Evolutionary conservation across 2,888 invertebrate genomes (phyloP), one percentile per base, ranked within the genome.

Genomic region (Hylaea fasciaria): DNA sequence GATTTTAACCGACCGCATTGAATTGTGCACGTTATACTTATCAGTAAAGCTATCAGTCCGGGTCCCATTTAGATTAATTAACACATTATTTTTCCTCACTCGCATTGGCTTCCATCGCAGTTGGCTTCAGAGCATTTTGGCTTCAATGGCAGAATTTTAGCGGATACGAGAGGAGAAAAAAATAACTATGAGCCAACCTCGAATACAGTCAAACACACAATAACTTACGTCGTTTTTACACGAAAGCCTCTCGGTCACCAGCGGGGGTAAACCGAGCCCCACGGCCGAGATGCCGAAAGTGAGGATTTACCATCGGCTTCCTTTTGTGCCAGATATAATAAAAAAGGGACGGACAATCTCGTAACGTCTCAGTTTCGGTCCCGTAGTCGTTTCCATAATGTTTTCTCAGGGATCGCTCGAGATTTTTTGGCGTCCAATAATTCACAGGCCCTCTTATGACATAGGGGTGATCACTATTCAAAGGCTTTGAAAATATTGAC

Each of bases 241-340:
- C 44, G 48, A 49, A 56, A 53, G 43, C 13, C 39, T n/a, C 16
- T 58, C 10, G 47, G 49, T n/a, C 28, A 28, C 22, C 28, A 41
- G 37, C 11, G 43, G 46, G 10, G 43, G 32, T 22, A 52, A 56
- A 37, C 37, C 9, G 28, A 55, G 35, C 22, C 35, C 50, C 64
- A 69, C 61, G 68, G 70, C 64, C 66, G 71, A 69, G 75, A 80
- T 67, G 70, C 64, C 66, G 71, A 69, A 75, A 80, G 73, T 77
- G 73, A 69, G 72, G 77, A 76, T 77, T 79, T 80, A 65, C 68
- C 66, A 58, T 64, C 68, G 71, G 74, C 72, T 69, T 73, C 68
- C 74, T 79, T 82, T 81, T 55, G 78, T 79, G 76, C 61, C 70
- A 68, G 75, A 77, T 76, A 81, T 79, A 81, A 80, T 81, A 78